Evolutionary conservation across 1,140 invertebrate species (phyloP).

Genomic region (Drosophila kepulauana): DNA sequence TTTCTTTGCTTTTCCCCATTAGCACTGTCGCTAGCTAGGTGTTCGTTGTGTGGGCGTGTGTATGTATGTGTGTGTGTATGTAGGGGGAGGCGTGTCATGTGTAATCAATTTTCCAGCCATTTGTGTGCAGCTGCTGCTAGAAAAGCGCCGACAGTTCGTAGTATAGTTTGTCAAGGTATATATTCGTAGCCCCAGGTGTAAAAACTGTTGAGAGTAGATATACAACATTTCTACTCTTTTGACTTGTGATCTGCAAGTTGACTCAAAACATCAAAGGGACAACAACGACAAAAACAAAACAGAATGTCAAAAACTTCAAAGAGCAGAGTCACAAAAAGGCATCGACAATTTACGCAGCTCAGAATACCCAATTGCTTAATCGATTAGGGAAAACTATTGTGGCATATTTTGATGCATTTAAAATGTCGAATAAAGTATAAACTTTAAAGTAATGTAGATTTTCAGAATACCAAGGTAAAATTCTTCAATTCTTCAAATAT

Average conservation of each 20-base stretch:
- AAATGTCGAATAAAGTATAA: no score
- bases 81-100: slow-evolving; percentile 61
- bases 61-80: not conserved
- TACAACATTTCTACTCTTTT: slow-evolving; percentile 16
- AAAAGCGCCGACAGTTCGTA: slow-evolving; percentile 15
- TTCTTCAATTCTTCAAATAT: no score
- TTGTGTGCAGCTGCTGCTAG: slow-evolving; percentile 44
- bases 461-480: no score
- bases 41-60: slow-evolving; percentile 4
- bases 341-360: no score
- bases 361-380: no score
- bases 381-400: no score
- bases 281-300: not conserved
- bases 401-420: no score
- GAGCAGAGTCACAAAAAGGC: no score
- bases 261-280: slow-evolving; percentile 7
- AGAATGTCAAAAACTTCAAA: not conserved
- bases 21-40: slow-evolving; percentile 26
- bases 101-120: slow-evolving; percentile 74
- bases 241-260: slow-evolving; percentile 34
- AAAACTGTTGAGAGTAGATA: slow-evolving; percentile 14
- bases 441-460: no score
- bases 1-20: slow-evolving; percentile 49
- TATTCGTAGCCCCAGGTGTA: slow-evolving; percentile 13
- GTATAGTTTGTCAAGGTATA: slow-evolving; percentile 18